A percentile compares a stretch with the other conserved stretches of the same genome.
phyloP scores from a whole-genome alignment of 2,113 vertebrate genomes.

The Charina bottae region DNA sequence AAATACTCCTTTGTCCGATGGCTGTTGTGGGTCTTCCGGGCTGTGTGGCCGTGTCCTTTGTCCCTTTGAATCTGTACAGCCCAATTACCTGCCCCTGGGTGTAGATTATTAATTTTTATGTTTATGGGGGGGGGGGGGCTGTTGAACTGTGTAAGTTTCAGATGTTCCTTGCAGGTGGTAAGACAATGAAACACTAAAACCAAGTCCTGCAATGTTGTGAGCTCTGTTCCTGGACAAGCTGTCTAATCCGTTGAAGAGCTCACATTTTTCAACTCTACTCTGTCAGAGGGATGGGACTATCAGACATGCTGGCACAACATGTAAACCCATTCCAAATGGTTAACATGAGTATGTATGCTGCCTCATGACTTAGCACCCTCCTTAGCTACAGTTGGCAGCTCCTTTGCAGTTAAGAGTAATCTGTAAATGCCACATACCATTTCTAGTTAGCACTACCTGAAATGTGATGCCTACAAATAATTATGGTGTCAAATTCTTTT shows the following conservation, averaged over 20 bases:
- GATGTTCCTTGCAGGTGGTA: background rate
- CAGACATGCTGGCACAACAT: background rate
- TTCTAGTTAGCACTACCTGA: background rate
- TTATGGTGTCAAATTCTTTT: background rate
- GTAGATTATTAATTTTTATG: background rate
- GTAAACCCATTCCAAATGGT: background rate
- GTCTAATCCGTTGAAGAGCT: background rate
- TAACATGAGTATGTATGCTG: background rate
- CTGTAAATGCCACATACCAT: background rate
- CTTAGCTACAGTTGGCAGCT: background rate
- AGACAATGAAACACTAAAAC: background rate
- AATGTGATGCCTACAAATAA: background rate
- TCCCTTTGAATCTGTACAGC: background rate
- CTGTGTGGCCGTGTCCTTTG: too few relatives aligned
- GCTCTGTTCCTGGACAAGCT: background rate
- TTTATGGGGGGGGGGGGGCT: background rate
- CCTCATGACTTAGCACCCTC: background rate
- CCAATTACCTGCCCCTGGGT: background rate
- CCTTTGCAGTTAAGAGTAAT: background rate
- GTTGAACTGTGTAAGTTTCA: background rate
- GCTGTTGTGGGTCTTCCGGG: too few relatives aligned
- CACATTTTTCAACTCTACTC: background rate
- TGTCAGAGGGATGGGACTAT: background rate
- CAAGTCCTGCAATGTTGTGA: background rate
- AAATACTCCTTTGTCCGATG: too few relatives aligned